Evolutionary conservation across 2,888 invertebrate genomes (phyloP), one percentile per base, ranked within the genome.

Genomic region (Heliconius aoede): DNA sequence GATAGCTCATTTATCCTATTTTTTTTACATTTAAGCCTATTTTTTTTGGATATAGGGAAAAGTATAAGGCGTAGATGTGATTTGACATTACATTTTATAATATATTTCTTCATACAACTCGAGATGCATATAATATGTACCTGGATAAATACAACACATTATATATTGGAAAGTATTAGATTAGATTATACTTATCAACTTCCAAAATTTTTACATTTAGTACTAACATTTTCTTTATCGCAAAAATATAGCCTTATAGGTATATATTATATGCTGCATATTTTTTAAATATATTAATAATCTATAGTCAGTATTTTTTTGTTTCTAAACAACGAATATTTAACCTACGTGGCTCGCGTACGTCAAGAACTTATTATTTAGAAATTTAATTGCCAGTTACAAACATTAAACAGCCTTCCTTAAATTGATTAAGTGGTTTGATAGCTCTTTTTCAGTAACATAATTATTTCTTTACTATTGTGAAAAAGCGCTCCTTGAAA

Each of bases 351-450:
- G 36, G 5, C 5, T 36, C 8, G 11, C 11, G n/a, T n/a, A 64
- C 46, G 7, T 64, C 36, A 36, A 64, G 36, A 32, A 51, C 21
- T 30, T 30, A 30, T n/a, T 46, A 32, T 69, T 3, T 55, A 55
- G 15, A 55, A 55, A 55, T 55, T 55, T 32, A 55, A 55, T 55
- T 60, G 26, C 36, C 32, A 60, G 26, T 32, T 18, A 61, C 11
- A 18, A 40, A 40, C 61, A 21, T 55, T 24, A 32, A 60, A 32
- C 36, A 32, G 36, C 61, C 40, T 72, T 61, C 32, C 61, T 72
- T 26, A 61, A 61, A 61, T 28, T 61, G 61, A 61, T 72, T 13
- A 61, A 40, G 24, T 40, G 61, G 36, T 61, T 36, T 36, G 72
- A 72, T 72, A 72, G 40, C 36, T 40, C 61, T 72, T 60, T 60